A percentile compares a stretch with the other conserved stretches of the same genome.
phyloP scores from a whole-genome alignment of 2,113 vertebrate genomes.

The Riparia riparia region DNA sequence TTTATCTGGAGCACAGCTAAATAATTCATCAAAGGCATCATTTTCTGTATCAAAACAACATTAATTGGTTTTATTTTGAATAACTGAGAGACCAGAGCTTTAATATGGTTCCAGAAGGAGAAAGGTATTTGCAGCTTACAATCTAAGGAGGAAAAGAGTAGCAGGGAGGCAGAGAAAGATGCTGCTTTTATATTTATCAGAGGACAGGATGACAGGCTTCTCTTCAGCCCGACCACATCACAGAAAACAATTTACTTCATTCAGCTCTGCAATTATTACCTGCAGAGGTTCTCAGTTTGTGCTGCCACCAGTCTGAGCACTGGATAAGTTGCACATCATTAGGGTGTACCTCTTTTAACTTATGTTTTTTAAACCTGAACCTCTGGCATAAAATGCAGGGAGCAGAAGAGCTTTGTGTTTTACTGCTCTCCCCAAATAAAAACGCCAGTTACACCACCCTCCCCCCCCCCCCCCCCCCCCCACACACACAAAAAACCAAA shows the following conservation, averaged over 20 bases:
- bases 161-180: neutral
- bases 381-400: neutral
- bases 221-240: neutral
- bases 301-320: neutral
- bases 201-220: neutral
- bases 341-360: neutral
- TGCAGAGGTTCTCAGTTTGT: neutral
- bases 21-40: slow-evolving; percentile 86
- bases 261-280: neutral
- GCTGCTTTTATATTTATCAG: neutral
- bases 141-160: neutral
- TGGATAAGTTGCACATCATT: neutral
- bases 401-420: neutral
- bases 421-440: neutral
- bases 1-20: slow-evolving; percentile 84
- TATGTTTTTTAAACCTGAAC: neutral
- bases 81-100: neutral
- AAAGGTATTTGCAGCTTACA: neutral
- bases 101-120: neutral
- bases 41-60: slow-evolving; percentile 73
- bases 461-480: no score
- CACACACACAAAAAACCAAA: no score
- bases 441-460: accelerated
- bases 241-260: neutral
- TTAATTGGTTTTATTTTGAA: neutral